Percentiles rank a stretch among this genome's conserved stretches.
These are phyloP conservation scores for Thunnus albacares DNA, from an alignment of 2,797 vertebrate species.

Conservation along the genomic window DNA sequence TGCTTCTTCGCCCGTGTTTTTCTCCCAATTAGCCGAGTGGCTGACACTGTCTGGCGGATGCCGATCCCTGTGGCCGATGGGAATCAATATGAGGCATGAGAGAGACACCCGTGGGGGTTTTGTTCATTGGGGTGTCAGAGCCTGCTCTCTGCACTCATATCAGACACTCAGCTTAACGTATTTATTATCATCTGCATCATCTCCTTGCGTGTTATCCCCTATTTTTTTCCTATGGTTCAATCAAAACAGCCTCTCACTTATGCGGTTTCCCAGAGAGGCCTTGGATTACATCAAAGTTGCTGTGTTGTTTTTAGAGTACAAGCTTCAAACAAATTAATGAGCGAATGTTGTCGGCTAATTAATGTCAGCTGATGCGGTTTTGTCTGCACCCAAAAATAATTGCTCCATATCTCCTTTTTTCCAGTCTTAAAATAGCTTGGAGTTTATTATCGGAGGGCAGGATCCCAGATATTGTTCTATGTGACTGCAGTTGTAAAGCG, in stretches of 20 bases:
- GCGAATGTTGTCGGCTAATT: slow-evolving; percentile 57
- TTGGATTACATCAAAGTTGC: slow-evolving; percentile 51
- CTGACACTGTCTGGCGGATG: slow-evolving; percentile 39
- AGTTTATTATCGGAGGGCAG: slow-evolving; percentile 11
- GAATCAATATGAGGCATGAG: slow-evolving; percentile 35
- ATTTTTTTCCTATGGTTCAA: slow-evolving; percentile 4
- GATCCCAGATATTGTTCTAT: background rate
- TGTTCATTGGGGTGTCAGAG: slow-evolving; percentile 15
- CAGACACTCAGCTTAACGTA: slow-evolving; percentile 14
- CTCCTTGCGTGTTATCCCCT: background rate
- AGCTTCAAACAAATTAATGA: slow-evolving; percentile 53
- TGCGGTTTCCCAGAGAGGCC: slow-evolving; percentile 14
- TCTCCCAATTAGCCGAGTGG: slow-evolving; percentile 63
- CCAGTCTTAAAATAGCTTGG: slow-evolving; percentile 33
- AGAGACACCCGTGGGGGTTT: slow-evolving; percentile 25
- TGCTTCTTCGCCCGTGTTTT: slow-evolving; percentile 46
- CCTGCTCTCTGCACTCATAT: background rate
- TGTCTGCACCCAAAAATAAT: slow-evolving; percentile 17
- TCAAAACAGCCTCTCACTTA: slow-evolving; percentile 5
- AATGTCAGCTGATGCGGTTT: slow-evolving; percentile 37
- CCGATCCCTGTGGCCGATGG: slow-evolving; percentile 8
- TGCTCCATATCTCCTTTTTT: slow-evolving; percentile 10
- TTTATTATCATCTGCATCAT: slow-evolving; percentile 17
- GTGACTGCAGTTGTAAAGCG: slow-evolving; percentile 9
- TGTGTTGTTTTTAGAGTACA: slow-evolving; percentile 30